A percentile compares a stretch with the other conserved stretches of the same genome.
phyloP scores from a whole-genome alignment of 2,888 invertebrate genomes.

The Drosophila bunnanda region DNA sequence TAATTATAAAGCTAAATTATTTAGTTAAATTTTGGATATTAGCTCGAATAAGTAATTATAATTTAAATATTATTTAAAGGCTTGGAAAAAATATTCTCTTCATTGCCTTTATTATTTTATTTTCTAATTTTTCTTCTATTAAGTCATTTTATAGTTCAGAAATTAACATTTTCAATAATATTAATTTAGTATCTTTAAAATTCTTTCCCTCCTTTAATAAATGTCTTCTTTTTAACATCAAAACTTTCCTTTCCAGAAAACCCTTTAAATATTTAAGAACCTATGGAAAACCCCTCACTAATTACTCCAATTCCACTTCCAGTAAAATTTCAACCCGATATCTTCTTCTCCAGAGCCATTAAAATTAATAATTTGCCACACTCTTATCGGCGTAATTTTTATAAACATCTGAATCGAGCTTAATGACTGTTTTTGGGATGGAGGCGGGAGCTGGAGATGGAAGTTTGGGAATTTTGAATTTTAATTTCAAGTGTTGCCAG shows the following conservation, averaged over 20 bases:
- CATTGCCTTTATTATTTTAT: too few species aligned
- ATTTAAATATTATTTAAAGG: neutral
- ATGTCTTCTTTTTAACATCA: neutral
- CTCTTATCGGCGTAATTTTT: slow-evolving; percentile 57
- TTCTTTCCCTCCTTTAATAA: neutral
- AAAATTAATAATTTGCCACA: slow-evolving; percentile 82
- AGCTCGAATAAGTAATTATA: neutral
- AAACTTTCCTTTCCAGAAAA: neutral
- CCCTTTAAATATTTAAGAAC: neutral
- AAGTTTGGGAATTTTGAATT: slow-evolving; percentile 70
- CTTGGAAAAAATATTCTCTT: neutral
- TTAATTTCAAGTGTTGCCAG: slow-evolving; percentile 79
- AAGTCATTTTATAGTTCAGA: too few species aligned
- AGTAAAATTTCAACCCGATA: slow-evolving; percentile 10
- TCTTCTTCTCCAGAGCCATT: slow-evolving; percentile 64
- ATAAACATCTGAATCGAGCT: slow-evolving; percentile 60
- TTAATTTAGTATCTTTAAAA: too few species aligned
- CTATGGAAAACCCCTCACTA: slow-evolving; percentile 64
- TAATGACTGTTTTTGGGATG: slow-evolving; percentile 22
- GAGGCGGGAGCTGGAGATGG: slow-evolving; percentile 29
- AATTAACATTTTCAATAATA: too few species aligned
- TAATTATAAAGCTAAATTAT: neutral
- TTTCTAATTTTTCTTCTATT: too few species aligned
- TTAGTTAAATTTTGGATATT: neutral
- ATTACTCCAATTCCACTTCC: slow-evolving; percentile 57